Percentiles rank a stretch among this genome's conserved stretches.
Evolutionary conservation across 2,113 vertebrate species (phyloP).

Genomic region (Calcarius ornatus): DNA sequence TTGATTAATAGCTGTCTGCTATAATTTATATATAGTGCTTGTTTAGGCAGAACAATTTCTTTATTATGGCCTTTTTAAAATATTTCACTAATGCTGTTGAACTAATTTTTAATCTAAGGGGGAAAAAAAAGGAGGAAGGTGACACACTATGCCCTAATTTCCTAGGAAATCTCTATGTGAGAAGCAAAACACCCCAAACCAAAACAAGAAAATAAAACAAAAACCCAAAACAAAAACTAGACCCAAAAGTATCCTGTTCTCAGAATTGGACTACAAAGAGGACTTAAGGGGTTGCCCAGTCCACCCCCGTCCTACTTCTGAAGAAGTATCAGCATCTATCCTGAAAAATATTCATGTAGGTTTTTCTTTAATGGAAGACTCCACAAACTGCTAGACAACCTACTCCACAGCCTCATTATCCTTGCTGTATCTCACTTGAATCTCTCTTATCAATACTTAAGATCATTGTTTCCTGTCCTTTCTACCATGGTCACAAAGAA

Average conservation of each 20-base stretch:
- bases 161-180: background rate
- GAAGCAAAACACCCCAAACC: background rate
- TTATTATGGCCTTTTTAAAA: background rate
- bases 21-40: background rate
- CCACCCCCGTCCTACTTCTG: background rate
- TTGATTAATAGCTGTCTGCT: background rate
- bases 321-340: background rate
- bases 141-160: background rate
- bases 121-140: too few relatives aligned
- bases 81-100: background rate
- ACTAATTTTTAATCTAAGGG: background rate
- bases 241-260: background rate
- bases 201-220: background rate
- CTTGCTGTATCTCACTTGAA: background rate
- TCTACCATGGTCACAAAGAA: background rate
- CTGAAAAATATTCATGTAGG: background rate
- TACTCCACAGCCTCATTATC: background rate
- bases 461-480: background rate
- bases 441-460: background rate
- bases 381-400: background rate
- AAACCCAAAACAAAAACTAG: background rate
- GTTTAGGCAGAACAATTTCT: background rate
- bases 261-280: background rate
- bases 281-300: background rate
- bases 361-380: background rate